Evolutionary conservation across 2,113 vertebrate genomes (phyloP).

Genomic region (Sorex fumeus): DNA sequence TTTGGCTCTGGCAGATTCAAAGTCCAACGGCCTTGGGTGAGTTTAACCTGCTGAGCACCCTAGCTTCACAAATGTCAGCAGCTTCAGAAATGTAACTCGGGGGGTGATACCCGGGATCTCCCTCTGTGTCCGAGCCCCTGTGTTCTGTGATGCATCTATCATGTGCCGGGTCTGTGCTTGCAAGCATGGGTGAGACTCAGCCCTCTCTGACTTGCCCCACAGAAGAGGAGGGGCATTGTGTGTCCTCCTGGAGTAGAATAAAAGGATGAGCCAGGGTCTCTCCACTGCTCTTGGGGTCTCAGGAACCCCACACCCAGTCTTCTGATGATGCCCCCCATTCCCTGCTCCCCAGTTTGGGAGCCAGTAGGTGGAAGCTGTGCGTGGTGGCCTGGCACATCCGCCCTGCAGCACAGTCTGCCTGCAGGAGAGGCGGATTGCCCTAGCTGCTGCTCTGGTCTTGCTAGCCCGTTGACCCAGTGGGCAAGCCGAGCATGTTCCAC

Average conservation of each 20-base stretch:
- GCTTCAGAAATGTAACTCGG: no score
- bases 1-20: not conserved
- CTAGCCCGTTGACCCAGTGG: not conserved
- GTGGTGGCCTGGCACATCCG: not conserved
- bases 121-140: not conserved
- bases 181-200: not conserved
- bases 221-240: not conserved
- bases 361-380: not conserved
- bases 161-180: not conserved
- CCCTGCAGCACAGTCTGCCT: not conserved
- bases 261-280: not conserved
- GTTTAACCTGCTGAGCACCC: not conserved
- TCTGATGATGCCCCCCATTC: not conserved
- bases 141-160: not conserved
- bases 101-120: not conserved
- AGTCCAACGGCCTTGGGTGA: conserved; percentile 6
- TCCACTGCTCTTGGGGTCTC: not conserved
- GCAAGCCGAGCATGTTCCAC: not conserved
- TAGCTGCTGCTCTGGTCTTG: not conserved
- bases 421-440: conserved; percentile 14
- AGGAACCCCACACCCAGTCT: not conserved
- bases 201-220: not conserved
- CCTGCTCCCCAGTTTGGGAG: not conserved
- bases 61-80: not conserved
- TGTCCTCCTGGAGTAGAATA: not conserved